Evolutionary conservation across 1,140 invertebrate species (phyloP), one percentile per base, ranked within the genome.

Genomic region (Drosophila ohnishii): DNA sequence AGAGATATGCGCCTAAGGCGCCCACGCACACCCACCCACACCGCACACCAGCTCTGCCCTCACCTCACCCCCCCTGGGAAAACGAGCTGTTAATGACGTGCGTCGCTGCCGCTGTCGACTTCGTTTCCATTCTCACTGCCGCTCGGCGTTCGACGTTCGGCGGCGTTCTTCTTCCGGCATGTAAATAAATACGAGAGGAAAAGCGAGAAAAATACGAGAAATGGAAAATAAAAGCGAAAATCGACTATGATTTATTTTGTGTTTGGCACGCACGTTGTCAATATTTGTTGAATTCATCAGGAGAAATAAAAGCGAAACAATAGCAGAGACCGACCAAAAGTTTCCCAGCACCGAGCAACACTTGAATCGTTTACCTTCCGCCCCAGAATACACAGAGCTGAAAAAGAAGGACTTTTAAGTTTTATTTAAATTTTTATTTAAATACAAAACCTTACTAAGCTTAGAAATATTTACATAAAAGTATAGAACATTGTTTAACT

Each of bases 241-340:
- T 63, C 79, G 79, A 58, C 79, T 87, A 87, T 87, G 83, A 87
- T 87, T 87, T 87, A 88, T 83, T 87, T 87, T 73, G 75, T 79
- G 75, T 88, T 87, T 88, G 79, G 84, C 79, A 87, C 79, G 79
- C 84, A 88, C 75, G 78, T 87, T 87, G 83, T 87, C 84, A 87
- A 87, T 88, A 87, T 87, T 87, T 87, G 72, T 87, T 76, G 80
- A 87, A 87, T 87, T 83, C 80, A 88, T 87, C 83, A 87, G 72
- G 51, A 71, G 70, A 65, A 69, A 75, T 58, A 76, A 69, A 75
- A 44, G 48, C 48, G 57, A 48, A 69, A 44, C 73, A 76, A 67
- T 69, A 55, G 42, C 61, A 53, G 35, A 50, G 13, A 51, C 32
- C 53, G 32, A 28, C 37, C 57, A 16, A 37, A 42, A 53, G 22